Evolutionary conservation across 1,140 invertebrate genomes (phyloP).

Genomic region (Subanguina moxae): DNA sequence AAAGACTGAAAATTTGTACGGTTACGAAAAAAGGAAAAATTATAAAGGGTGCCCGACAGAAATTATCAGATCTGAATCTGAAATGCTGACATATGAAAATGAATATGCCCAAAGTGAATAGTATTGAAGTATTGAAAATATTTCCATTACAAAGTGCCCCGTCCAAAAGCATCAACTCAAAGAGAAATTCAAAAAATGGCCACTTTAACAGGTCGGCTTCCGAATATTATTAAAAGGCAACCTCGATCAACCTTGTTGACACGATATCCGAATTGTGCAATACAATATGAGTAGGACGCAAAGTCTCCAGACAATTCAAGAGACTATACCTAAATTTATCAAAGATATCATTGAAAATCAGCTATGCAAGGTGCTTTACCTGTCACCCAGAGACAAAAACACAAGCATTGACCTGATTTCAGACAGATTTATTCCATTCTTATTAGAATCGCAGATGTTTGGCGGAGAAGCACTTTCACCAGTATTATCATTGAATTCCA

Average conservation of each 20-base stretch:
- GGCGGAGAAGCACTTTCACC: not conserved
- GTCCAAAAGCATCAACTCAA: too few relatives aligned
- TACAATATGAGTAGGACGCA: slow-evolving; percentile 41
- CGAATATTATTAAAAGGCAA: slow-evolving; percentile 2
- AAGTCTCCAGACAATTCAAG: slow-evolving; percentile 44
- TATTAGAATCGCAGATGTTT: not conserved
- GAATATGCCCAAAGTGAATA: too few relatives aligned
- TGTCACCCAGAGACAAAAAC: slow-evolving; percentile 35
- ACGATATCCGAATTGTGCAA: slow-evolving; percentile 47
- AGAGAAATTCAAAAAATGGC: too few relatives aligned
- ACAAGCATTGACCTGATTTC: slow-evolving; percentile 25
- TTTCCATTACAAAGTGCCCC: too few relatives aligned
- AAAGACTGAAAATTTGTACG: slow-evolving; percentile 42
- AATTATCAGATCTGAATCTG: too few relatives aligned
- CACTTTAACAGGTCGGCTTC: not conserved
- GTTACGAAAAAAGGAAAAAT: not conserved
- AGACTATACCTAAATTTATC: slow-evolving; percentile 31
- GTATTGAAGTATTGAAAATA: too few relatives aligned
- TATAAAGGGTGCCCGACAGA: not conserved
- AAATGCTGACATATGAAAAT: too few relatives aligned
- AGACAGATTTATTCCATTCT: not conserved
- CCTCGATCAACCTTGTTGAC: slow-evolving; percentile 43
- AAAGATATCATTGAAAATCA: too few relatives aligned
- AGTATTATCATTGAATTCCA: not conserved
- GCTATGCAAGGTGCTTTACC: not conserved